Evolutionary conservation across 1,140 invertebrate species (phyloP), one percentile per base, ranked within the genome.

Genomic region (Caenorhabditis inopinata): DNA sequence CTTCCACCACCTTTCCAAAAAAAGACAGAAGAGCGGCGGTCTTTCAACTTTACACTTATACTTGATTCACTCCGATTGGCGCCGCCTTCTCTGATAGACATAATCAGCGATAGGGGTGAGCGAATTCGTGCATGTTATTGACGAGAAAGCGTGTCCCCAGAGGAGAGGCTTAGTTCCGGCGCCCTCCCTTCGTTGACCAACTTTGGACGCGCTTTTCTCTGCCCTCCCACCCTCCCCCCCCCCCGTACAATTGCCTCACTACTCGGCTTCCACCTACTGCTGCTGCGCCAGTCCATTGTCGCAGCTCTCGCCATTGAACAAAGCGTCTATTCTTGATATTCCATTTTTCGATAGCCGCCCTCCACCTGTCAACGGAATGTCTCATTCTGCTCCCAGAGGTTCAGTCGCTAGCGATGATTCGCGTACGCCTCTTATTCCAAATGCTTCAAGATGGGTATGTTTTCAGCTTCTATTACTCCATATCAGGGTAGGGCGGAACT

Each of bases 11-110:
- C n/a, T n/a, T n/a, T n/a, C n/a, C n/a, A 5, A 32, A 16, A 29
- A 21, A 68, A 38, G 11, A 11, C 2, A 42, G 9, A 18, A 16
- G 35, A 6, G 29, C 12, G 38, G n/a, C 58, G 32, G 32, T 38
- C 58, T 68, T 38, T 68, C 58, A 68, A 68, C 58, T 68, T 68
- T 68, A 68, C 29, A 68, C 58, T 42, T 42, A n/a, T n/a, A n/a
- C 7, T 68, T 14, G 14, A 42, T 38, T 68, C 58, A 0, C 35
- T 32, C n/a, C 9, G 23, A 25, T 9, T 51, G 48, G 27, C 27
- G n/a, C n/a, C n/a, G n/a, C n/a, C n/a, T n/a, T n/a, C n/a, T n/a
- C n/a, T n/a, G n/a, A 58, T 14, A 58, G 27, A 58, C 12, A 29
- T 32, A 58, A 58, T 32, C 25, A 58, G 27, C 29, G 21, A 7